Evolutionary conservation across 2,888 invertebrate species (phyloP).

Genomic region (Orthosia gothica): DNA sequence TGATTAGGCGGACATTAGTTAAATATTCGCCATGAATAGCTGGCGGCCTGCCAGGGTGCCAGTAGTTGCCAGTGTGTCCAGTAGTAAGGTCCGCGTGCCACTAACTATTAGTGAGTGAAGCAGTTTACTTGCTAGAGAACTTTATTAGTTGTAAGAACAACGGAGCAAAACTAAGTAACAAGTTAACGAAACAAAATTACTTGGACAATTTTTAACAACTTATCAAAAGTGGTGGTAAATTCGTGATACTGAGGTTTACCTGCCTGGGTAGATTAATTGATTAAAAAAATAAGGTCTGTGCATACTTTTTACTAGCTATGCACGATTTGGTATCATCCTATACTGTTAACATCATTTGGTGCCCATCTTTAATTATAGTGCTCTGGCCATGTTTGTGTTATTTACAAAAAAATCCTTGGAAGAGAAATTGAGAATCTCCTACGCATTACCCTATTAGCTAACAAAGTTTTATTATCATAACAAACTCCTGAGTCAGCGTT

Average conservation of each 20-base stretch:
- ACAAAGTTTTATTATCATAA: constrained; percentile 15
- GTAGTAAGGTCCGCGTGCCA: constrained; percentile 26
- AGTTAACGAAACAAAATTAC: not conserved
- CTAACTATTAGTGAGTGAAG: constrained; percentile 36
- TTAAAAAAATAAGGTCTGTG: not conserved
- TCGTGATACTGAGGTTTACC: too few species aligned
- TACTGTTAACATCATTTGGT: not conserved
- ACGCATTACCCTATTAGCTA: not conserved
- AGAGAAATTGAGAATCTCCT: not conserved
- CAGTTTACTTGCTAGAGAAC: constrained; percentile 31
- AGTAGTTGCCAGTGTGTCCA: constrained; percentile 14
- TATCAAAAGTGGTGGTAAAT: not conserved
- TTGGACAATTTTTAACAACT: not conserved
- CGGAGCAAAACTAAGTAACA: not conserved
- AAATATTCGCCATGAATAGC: constrained; percentile 47
- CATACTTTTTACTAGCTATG: not conserved
- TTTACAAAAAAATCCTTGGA: not conserved
- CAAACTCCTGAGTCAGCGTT: constrained; percentile 25
- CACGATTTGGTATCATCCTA: not conserved
- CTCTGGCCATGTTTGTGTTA: not conserved
- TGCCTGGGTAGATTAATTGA: not conserved
- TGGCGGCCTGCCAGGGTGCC: constrained; percentile 42
- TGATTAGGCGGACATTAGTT: constrained; percentile 54
- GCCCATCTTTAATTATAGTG: not conserved
- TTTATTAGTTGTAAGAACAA: not conserved